phyloP scores from a whole-genome alignment of 2,797 vertebrate species.

The Lithobates sylvaticus region DNA sequence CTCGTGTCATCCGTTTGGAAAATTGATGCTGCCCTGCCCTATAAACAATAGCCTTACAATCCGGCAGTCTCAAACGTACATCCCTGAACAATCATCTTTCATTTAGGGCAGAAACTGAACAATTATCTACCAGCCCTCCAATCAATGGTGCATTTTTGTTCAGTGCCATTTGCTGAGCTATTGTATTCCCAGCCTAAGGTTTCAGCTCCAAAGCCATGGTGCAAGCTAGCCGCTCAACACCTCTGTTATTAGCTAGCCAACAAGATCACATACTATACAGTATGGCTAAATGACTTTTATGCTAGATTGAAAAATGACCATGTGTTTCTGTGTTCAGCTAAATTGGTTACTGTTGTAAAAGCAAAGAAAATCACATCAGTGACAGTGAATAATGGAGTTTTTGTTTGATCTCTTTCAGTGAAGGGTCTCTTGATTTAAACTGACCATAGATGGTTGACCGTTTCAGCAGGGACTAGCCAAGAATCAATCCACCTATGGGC shows the following conservation, averaged over 20 bases:
- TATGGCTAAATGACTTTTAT: not conserved
- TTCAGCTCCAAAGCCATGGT: not conserved
- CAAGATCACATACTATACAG: not conserved
- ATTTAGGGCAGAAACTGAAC: slow-evolving; percentile 80
- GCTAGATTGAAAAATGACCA: not conserved
- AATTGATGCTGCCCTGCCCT: slow-evolving; percentile 82
- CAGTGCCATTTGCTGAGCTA: slow-evolving; percentile 59
- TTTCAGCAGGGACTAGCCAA: too few relatives aligned
- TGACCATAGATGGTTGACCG: too few relatives aligned
- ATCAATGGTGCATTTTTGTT: slow-evolving; percentile 76
- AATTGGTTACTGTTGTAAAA: not conserved
- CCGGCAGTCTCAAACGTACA: slow-evolving; percentile 74
- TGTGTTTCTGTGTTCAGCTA: not conserved
- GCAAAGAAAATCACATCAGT: not conserved
- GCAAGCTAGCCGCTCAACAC: not conserved
- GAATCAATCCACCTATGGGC: too few relatives aligned
- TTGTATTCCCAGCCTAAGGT: slow-evolving; percentile 26
- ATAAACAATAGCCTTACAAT: slow-evolving; percentile 83
- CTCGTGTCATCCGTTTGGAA: slow-evolving; percentile 80
- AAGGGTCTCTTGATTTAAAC: not conserved
- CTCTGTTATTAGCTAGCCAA: not conserved
- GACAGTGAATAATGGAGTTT: too few relatives aligned
- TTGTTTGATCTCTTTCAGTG: too few relatives aligned
- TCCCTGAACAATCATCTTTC: slow-evolving; percentile 83
- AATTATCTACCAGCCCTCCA: slow-evolving; percentile 74